Evolutionary conservation across 2,797 vertebrate genomes (phyloP).

Genomic region (Macropodus opercularis): DNA sequence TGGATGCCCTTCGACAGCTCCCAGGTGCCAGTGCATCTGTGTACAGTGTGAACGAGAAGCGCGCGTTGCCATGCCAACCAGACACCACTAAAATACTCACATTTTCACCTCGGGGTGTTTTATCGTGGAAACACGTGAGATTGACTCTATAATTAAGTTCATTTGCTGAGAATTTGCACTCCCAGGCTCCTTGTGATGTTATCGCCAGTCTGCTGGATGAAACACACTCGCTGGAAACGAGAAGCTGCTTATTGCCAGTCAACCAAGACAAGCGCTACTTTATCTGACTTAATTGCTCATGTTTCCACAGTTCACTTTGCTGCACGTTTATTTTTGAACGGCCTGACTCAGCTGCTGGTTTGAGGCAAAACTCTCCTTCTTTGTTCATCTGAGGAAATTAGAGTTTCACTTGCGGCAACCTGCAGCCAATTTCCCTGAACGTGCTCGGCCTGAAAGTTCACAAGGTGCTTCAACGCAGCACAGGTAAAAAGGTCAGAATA

Average conservation of each 20-base stretch:
- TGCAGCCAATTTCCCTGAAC: constrained; percentile 58
- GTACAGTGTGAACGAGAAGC: not conserved
- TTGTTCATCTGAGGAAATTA: constrained; percentile 51
- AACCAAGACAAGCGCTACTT: constrained; percentile 31
- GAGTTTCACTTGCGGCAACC: constrained; percentile 47
- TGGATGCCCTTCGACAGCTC: constrained; percentile 15
- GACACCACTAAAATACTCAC: constrained; percentile 4
- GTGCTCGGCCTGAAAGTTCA: constrained; percentile 51
- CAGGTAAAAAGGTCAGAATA: constrained; percentile 61
- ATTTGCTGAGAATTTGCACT: constrained; percentile 24
- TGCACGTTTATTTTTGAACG: constrained; percentile 64
- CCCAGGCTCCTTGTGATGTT: constrained; percentile 23
- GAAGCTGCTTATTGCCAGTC: constrained; percentile 31
- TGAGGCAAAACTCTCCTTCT: constrained; percentile 31
- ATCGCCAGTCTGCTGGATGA: constrained; percentile 23
- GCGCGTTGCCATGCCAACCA: not conserved
- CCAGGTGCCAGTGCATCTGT: constrained; percentile 26
- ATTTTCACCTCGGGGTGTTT: constrained; percentile 18
- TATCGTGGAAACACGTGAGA: constrained; percentile 21
- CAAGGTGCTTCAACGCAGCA: constrained; percentile 32
- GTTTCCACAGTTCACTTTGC: constrained; percentile 38
- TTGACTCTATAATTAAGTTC: constrained; percentile 26
- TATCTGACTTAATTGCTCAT: constrained; percentile 59
- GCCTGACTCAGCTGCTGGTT: constrained; percentile 65
- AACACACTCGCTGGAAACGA: constrained; percentile 17